Evolutionary conservation across 2,113 vertebrate genomes (phyloP).

Genomic region (Atherinomorus stipes): DNA sequence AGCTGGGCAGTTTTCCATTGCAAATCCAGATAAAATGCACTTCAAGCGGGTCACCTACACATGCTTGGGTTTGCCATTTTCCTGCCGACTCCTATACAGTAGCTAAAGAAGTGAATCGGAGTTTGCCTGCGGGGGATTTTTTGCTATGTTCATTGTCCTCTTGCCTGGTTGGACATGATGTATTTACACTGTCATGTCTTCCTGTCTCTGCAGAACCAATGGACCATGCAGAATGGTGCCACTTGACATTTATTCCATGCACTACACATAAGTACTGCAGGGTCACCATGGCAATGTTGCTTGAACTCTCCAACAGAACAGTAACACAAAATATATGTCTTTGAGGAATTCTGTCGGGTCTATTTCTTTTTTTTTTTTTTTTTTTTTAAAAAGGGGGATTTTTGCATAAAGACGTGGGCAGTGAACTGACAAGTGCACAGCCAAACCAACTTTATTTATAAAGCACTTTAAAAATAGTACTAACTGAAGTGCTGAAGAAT

Average conservation of each 20-base stretch:
- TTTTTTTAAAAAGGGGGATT: too few relatives aligned
- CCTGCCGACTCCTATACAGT: background rate
- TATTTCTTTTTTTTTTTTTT: too few relatives aligned
- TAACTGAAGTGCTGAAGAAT: too few relatives aligned
- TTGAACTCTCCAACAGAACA: background rate
- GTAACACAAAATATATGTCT: conserved; percentile 5
- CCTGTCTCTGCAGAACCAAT: conserved; percentile 39
- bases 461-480: too few relatives aligned
- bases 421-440: too few relatives aligned
- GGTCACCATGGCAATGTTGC: background rate
- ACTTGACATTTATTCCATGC: conserved; percentile 12
- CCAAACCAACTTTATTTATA: too few relatives aligned
- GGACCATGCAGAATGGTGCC: conserved; percentile 15
- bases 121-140: conserved; percentile 17
- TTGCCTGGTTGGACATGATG: conserved; percentile 61
- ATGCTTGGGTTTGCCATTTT: background rate
- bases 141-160: conserved; percentile 25
- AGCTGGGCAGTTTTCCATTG: too few relatives aligned
- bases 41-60: background rate
- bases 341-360: too few relatives aligned
- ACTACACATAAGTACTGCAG: conserved; percentile 25
- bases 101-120: conserved; percentile 7
- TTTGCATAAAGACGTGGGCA: too few relatives aligned
- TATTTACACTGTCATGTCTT: conserved; percentile 43
- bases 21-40: background rate